These are phyloP conservation scores for Achatina immaculata DNA, from an alignment of 1,140 invertebrate genomes.

Conservation along the genomic window DNA sequence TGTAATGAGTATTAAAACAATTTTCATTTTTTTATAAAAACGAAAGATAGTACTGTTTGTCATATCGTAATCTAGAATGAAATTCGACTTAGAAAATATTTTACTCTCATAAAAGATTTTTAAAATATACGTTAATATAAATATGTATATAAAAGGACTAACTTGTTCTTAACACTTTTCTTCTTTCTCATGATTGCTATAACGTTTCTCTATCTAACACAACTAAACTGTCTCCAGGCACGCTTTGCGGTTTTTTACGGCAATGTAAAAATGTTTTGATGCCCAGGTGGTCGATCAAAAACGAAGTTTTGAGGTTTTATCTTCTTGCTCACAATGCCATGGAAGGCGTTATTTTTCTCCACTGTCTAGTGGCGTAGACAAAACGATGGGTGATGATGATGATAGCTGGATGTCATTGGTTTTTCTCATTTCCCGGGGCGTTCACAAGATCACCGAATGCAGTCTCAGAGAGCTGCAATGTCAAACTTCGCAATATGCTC, in stretches of 20 bases:
- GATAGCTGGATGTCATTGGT: not conserved
- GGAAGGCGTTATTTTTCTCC: not conserved
- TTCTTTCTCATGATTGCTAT: not conserved
- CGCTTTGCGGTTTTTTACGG: constrained; percentile 21
- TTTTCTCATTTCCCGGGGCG: not conserved
- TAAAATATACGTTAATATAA: not conserved
- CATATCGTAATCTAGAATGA: too few species aligned
- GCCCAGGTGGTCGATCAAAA: constrained; percentile 1
- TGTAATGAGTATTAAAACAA: too few species aligned
- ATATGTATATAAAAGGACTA: not conserved
- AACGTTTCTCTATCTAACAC: not conserved
- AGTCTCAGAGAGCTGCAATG: too few species aligned
- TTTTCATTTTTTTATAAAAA: too few species aligned
- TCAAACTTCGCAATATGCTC: too few species aligned
- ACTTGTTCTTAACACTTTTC: not conserved
- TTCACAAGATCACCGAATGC: too few species aligned
- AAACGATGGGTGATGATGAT: not conserved
- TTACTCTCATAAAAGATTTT: too few species aligned
- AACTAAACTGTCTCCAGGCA: not conserved
- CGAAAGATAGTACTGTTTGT: too few species aligned
- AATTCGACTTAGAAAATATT: too few species aligned
- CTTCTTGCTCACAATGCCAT: not conserved
- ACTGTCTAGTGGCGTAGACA: not conserved
- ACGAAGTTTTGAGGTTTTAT: not conserved
- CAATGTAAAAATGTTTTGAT: not conserved